These are phyloP conservation scores for Urocitellus parryii DNA, from an alignment of 2,113 vertebrate species.

Conservation along the genomic window DNA sequence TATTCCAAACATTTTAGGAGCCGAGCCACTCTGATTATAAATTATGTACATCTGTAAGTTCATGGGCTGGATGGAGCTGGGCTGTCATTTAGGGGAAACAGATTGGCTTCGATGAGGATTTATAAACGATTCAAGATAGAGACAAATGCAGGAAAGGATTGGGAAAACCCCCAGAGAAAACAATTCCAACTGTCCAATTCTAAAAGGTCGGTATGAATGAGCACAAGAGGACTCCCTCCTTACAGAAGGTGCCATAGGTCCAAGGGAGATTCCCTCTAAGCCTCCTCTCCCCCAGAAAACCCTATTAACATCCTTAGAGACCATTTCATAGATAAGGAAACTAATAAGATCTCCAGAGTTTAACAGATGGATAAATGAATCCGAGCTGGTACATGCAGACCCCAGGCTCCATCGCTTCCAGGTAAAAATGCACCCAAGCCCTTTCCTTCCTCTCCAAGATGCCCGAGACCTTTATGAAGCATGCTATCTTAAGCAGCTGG, in stretches of 20 bases:
- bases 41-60: not conserved
- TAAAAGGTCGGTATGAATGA: not conserved
- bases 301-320: not conserved
- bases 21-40: not conserved
- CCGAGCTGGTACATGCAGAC: not conserved
- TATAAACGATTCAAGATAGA: slow-evolving; percentile 6
- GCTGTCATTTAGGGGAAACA: slow-evolving; percentile 19
- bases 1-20: slow-evolving; percentile 13
- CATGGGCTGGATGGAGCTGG: not conserved
- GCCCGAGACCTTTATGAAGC: not conserved
- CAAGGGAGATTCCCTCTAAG: not conserved
- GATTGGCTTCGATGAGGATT: slow-evolving; percentile 1
- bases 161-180: not conserved
- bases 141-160: not conserved
- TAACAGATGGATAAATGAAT: not conserved
- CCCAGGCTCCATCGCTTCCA: not conserved
- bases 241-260: not conserved
- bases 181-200: not conserved
- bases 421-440: not conserved
- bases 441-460: not conserved
- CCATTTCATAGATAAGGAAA: not conserved
- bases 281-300: not conserved
- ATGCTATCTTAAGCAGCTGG: not conserved
- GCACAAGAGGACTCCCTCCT: not conserved
- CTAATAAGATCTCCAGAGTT: not conserved